These are phyloP conservation scores for Macroglossus sobrinus DNA, from an alignment of 2,113 vertebrate genomes.

Conservation along the genomic window DNA sequence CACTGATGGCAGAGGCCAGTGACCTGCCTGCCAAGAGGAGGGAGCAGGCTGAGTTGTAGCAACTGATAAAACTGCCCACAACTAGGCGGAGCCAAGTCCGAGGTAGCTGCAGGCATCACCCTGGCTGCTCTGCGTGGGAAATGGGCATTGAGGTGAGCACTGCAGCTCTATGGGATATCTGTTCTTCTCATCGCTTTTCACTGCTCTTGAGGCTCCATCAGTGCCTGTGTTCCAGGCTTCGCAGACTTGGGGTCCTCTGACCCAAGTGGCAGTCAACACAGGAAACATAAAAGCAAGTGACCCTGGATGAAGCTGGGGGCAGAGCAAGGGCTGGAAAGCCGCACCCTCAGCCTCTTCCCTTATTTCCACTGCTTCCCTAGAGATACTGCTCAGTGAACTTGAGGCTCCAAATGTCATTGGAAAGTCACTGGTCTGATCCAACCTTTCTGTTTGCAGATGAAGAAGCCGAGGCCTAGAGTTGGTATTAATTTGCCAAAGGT, in stretches of 20 bases:
- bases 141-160: not conserved
- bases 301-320: not conserved
- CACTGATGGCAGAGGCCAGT: not conserved
- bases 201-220: not conserved
- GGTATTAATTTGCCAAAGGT: constrained; percentile 44
- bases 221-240: not conserved
- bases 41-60: not conserved
- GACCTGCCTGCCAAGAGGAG: not conserved
- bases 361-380: not conserved
- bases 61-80: not conserved
- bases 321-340: not conserved
- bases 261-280: not conserved
- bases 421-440: constrained; percentile 21
- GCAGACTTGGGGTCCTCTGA: not conserved
- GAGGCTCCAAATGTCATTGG: constrained; percentile 11
- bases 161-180: not conserved
- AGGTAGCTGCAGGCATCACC: rapidly evolving
- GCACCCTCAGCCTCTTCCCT: not conserved
- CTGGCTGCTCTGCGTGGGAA: not conserved
- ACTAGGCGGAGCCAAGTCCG: not conserved
- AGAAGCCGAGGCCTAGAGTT: constrained; percentile 39
- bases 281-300: not conserved
- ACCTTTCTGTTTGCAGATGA: constrained; percentile 25
- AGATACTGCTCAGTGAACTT: not conserved
- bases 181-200: not conserved